Evolutionary conservation across 2,113 vertebrate genomes (phyloP), one percentile per base, ranked within the genome.

Genomic region (Cinclus mexicanus): DNA sequence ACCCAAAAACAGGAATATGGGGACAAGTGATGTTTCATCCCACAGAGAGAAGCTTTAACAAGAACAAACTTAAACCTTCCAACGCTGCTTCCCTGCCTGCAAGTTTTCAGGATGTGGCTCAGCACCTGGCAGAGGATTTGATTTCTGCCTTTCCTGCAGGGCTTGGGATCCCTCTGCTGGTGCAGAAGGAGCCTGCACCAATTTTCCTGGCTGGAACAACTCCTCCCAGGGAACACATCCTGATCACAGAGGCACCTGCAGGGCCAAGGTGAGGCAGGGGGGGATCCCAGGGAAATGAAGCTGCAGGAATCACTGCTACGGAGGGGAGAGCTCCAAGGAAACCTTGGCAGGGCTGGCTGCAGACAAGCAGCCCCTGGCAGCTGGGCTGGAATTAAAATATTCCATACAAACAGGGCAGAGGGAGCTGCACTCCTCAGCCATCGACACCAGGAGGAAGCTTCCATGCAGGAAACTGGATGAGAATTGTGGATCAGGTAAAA

Each of bases 81-180:
- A 29, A 9, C 0, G 1, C 37, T 0, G 3, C 4, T 68, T 52
- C 56, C 67, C 21, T 44, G 59, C 7, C 35, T 42, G 33, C 18
- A 12, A 3, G 8, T 60, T n/a, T 4, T 7, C 8, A 1, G 25
- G 13, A 25, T 16, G 5, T 5, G 13, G 47, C 83, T 29, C 49
- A n/a, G 56, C 35, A 44, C 44, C 0, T 0, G 7, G 56, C 70
- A 75, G 33, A 77, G 71, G 42, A 26, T 56, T 56, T 42, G 35
- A 11, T n/a, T 78, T 10, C 14, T 26, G 29, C 68, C 75, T 37
- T 11, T 87, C 60, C 46, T 13, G 69, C 55, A 44, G 80, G 90
- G 25, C 49, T 95, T 0, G 90, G 90, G 93, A 86, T 96, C 96
- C 96, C 96, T 93, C 96, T 96, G 86, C 94, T 97, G 95, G 94